phyloP scores from a whole-genome alignment of 2,888 invertebrate genomes.

The Deroplatys truncata region DNA sequence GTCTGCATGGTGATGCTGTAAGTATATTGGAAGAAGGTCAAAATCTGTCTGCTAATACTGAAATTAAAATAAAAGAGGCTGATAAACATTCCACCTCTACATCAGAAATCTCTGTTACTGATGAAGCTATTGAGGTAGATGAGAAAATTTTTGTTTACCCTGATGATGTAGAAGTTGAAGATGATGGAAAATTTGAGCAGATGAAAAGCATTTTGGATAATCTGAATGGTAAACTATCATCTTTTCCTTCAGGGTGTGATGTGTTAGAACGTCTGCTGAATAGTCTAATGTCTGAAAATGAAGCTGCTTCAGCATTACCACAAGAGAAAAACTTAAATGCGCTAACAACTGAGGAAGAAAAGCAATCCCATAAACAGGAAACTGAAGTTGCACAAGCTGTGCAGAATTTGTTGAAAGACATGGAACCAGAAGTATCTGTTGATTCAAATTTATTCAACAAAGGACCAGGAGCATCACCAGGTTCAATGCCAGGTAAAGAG shows the following conservation, averaged over 20 bases:
- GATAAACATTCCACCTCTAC: neutral
- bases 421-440: too few relatives aligned
- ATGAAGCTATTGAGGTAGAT: slow-evolving; percentile 3
- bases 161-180: slow-evolving; percentile 3
- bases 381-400: slow-evolving; percentile 12
- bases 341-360: neutral
- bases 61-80: neutral
- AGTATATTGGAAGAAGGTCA: neutral
- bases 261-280: neutral
- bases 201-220: neutral
- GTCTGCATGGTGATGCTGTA: neutral
- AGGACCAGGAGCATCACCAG: neutral
- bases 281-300: neutral
- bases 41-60: neutral
- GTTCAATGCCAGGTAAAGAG: neutral
- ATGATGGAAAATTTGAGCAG: slow-evolving; percentile 25
- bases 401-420: neutral
- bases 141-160: neutral
- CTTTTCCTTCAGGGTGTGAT: neutral
- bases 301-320: neutral
- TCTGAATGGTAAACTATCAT: neutral
- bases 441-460: neutral
- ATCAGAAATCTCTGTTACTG: neutral
- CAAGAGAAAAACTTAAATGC: neutral
- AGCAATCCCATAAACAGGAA: neutral